Conservation (phyloP, 2,797 vertebrate genomes). For the Takifugu ocellatus region DNA sequence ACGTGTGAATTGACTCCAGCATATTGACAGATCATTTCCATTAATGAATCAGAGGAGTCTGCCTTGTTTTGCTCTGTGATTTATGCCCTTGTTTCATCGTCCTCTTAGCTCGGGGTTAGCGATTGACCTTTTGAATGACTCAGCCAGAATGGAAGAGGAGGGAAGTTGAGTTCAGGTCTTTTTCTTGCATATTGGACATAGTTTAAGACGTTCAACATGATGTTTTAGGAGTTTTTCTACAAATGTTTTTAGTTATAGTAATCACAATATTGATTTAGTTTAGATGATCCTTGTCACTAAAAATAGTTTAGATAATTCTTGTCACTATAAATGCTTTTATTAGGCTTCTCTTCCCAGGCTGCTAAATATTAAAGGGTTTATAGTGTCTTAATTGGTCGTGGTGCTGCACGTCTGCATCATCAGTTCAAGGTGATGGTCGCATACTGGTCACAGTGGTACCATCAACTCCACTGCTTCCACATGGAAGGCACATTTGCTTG, state of each 20-base stretch:
- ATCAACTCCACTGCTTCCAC: conserved; percentile 65
- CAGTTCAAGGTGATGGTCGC: conserved; percentile 65
- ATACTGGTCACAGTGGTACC: conserved; percentile 49
- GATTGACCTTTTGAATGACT: conserved; percentile 40
- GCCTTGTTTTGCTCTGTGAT: conserved; percentile 85
- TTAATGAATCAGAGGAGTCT: conserved; percentile 90
- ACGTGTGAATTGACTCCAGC: conserved; percentile 89
- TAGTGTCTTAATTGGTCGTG: too few species aligned
- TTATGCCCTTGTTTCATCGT: conserved; percentile 74
- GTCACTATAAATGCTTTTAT: too few species aligned
- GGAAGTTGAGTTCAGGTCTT: too few species aligned
- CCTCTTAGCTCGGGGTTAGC: conserved; percentile 54
- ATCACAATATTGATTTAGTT: too few species aligned
- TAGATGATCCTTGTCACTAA: too few species aligned
- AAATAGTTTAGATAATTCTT: too few species aligned
- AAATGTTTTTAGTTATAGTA: too few species aligned
- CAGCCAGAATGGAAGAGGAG: neutral
- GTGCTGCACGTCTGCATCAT: conserved; percentile 41
- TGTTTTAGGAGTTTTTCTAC: too few species aligned
- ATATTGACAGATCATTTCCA: conserved; percentile 97
- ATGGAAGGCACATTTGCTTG: conserved; percentile 73
- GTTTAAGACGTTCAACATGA: too few species aligned
- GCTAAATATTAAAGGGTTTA: too few species aligned
- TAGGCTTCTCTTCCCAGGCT: too few species aligned
- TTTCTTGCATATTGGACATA: too few species aligned